Evolutionary conservation across 2,113 vertebrate species (phyloP).

Genomic region (Zapornia atra): DNA sequence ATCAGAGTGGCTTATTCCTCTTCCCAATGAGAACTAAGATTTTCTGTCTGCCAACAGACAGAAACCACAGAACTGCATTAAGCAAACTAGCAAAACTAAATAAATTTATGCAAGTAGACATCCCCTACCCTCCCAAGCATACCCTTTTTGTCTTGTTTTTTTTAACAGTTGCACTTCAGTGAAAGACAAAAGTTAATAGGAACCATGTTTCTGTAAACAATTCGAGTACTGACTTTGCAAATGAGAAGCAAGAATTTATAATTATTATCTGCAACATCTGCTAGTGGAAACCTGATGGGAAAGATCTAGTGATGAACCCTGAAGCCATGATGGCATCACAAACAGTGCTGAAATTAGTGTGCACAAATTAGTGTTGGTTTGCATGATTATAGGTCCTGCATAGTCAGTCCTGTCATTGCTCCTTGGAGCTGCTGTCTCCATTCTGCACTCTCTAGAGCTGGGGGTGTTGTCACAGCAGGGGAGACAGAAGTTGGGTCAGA

Average conservation of each 20-base stretch:
- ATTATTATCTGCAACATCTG: neutral
- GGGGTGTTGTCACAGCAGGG: neutral
- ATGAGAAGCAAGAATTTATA: neutral
- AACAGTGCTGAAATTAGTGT: neutral
- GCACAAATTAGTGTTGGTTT: neutral
- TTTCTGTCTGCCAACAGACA: neutral
- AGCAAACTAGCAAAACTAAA: neutral
- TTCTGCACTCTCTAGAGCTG: neutral
- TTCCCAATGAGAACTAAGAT: neutral
- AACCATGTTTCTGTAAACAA: neutral
- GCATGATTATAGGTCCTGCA: accelerated
- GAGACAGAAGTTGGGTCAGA: neutral
- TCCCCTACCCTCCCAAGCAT: neutral
- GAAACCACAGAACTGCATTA: neutral
- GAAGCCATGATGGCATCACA: neutral
- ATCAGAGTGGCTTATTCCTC: neutral
- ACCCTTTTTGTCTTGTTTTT: neutral
- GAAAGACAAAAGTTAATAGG: neutral
- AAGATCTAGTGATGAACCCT: neutral
- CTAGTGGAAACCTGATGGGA: neutral
- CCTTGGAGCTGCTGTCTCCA: neutral
- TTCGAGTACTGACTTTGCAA: neutral
- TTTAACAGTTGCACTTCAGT: neutral
- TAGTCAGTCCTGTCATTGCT: neutral
- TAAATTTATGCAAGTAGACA: neutral